phyloP scores from a whole-genome alignment of 2,113 vertebrate species.

The Neoarius graeffei region DNA sequence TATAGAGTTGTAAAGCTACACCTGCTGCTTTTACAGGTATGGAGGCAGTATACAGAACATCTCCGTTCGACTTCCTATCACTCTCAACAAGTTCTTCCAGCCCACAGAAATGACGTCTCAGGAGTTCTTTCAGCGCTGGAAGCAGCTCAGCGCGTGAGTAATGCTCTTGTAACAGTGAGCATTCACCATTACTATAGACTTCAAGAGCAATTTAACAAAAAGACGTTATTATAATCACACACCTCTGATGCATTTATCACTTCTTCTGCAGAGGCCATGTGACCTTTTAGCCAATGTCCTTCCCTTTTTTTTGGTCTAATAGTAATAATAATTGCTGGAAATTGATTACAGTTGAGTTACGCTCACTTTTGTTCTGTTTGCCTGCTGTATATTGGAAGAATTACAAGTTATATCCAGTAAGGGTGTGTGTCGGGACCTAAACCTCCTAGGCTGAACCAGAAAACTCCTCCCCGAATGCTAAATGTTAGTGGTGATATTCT shows the following conservation, averaged over 20 bases:
- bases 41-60: slow-evolving; percentile 87
- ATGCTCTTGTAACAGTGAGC: background rate
- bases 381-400: background rate
- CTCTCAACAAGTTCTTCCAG: slow-evolving; percentile 95
- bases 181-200: background rate
- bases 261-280: background rate
- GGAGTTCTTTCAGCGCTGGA: slow-evolving; percentile 94
- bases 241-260: background rate
- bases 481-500: background rate
- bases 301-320: too few species aligned
- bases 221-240: too few species aligned
- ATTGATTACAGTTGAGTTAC: background rate
- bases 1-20: background rate
- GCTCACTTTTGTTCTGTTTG: background rate
- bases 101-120: slow-evolving; percentile 88
- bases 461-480: background rate
- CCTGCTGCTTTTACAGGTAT: slow-evolving; percentile 70
- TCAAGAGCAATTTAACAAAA: too few species aligned
- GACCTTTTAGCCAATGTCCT: background rate
- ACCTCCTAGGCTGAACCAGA: background rate
- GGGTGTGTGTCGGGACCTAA: background rate
- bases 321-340: too few species aligned
- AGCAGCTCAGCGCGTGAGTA: slow-evolving; percentile 80
- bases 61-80: slow-evolving; percentile 84
- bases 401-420: background rate